phyloP scores from a whole-genome alignment of 2,888 invertebrate species.

The Phengaris arion region DNA sequence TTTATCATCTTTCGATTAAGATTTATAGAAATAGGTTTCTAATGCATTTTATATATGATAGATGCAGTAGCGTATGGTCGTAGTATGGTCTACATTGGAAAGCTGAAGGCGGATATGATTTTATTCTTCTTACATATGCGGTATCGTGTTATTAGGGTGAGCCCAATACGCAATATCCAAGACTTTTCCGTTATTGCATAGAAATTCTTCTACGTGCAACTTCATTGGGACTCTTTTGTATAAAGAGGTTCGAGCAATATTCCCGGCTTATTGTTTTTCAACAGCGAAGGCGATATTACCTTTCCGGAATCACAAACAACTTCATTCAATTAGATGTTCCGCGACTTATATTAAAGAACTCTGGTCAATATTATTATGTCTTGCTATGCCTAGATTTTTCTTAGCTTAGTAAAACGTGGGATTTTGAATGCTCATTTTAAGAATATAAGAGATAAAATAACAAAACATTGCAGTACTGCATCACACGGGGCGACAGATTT shows the following conservation, averaged over 20 bases:
- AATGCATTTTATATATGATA: too few relatives aligned
- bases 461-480: too few relatives aligned
- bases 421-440: too few relatives aligned
- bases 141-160: constrained; percentile 75
- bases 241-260: constrained; percentile 69
- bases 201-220: constrained; percentile 73
- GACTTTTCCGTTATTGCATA: constrained; percentile 76
- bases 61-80: too few relatives aligned
- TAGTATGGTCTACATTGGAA: too few relatives aligned
- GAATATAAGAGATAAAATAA: too few relatives aligned
- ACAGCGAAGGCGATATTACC: constrained; percentile 70
- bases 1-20: too few relatives aligned
- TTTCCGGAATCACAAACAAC: constrained; percentile 64
- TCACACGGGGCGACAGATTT: too few relatives aligned
- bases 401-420: background rate
- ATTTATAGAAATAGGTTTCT: too few relatives aligned
- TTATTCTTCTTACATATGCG: constrained; percentile 70
- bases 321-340: constrained; percentile 63
- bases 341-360: constrained; percentile 24
- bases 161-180: constrained; percentile 76
- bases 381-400: background rate
- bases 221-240: constrained; percentile 74
- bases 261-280: constrained; percentile 76
- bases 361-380: constrained; percentile 1
- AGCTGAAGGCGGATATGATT: constrained; percentile 61